These are phyloP conservation scores for Plecturocebus donacophilus DNA, from an alignment of 2,113 vertebrate genomes.

Conservation along the genomic window DNA sequence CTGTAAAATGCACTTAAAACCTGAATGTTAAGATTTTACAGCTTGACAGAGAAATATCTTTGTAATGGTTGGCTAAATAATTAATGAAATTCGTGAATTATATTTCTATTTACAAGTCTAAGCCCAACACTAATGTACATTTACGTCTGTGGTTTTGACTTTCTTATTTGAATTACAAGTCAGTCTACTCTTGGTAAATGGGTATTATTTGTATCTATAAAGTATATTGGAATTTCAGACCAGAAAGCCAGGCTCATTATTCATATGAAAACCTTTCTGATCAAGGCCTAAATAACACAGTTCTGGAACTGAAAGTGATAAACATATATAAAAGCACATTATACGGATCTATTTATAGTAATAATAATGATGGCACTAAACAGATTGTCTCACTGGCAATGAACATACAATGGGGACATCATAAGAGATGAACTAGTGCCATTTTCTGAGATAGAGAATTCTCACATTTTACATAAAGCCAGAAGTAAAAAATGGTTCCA, in stretches of 20 bases:
- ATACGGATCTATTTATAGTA: slow-evolving; percentile 20
- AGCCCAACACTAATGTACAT: neutral
- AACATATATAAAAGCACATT: neutral
- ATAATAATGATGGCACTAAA: neutral
- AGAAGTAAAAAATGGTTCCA: slow-evolving; percentile 67
- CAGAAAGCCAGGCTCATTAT: slow-evolving; percentile 33
- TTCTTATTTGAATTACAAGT: neutral
- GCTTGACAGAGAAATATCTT: neutral
- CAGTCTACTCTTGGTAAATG: neutral
- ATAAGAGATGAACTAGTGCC: neutral
- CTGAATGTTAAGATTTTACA: slow-evolving; percentile 6
- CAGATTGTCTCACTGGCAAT: slow-evolving; percentile 28
- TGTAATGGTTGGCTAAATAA: neutral
- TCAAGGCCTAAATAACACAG: slow-evolving; percentile 9
- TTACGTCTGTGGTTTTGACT: slow-evolving; percentile 32
- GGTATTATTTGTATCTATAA: neutral
- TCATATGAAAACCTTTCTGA: slow-evolving; percentile 18
- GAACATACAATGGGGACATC: slow-evolving; percentile 23
- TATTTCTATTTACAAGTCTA: slow-evolving; percentile 9
- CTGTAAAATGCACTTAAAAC: neutral
- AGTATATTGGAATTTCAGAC: slow-evolving; percentile 30
- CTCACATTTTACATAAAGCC: slow-evolving; percentile 58
- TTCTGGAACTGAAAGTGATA: slow-evolving; percentile 54
- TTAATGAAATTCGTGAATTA: slow-evolving; percentile 22
- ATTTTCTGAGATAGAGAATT: slow-evolving; percentile 60